Percentiles rank a stretch among this genome's conserved stretches.
These are phyloP conservation scores for Dunckerocampus dactyliophorus DNA, from an alignment of 2,113 vertebrate genomes.

Conservation along the genomic window DNA sequence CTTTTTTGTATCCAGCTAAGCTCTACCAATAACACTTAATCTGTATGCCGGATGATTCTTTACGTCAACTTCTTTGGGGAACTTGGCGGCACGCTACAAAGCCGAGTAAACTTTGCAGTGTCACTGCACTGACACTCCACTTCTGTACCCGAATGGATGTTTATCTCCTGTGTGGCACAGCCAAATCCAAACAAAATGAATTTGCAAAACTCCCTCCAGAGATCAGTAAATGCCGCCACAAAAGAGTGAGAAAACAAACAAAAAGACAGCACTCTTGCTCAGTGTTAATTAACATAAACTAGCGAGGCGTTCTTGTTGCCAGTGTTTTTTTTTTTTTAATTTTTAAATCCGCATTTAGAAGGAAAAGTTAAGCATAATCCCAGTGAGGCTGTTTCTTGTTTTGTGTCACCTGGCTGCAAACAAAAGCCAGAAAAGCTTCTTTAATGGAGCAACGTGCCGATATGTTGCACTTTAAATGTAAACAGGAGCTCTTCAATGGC, in stretches of 20 bases:
- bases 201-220: constrained; percentile 29
- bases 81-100: constrained; percentile 29
- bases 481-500: constrained; percentile 17
- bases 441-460: not conserved
- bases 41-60: constrained; percentile 27
- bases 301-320: constrained; percentile 21
- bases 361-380: constrained; percentile 67
- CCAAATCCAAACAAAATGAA: constrained; percentile 55
- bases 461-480: constrained; percentile 28
- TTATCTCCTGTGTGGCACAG: constrained; percentile 11
- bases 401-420: constrained; percentile 14
- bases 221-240: constrained; percentile 48
- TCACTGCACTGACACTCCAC: constrained; percentile 14
- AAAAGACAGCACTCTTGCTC: constrained; percentile 30
- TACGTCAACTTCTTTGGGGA: constrained; percentile 26
- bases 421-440: not conserved
- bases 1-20: constrained; percentile 16
- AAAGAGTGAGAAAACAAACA: constrained; percentile 12
- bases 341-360: constrained; percentile 81
- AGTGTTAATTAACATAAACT: constrained; percentile 60
- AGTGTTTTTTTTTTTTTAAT: too few species aligned
- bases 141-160: not conserved
- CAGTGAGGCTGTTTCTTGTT: constrained; percentile 55
- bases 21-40: constrained; percentile 40
- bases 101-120: constrained; percentile 17